phyloP scores from a whole-genome alignment of 2,888 invertebrate genomes.

The Eucriotettix oculatus region DNA sequence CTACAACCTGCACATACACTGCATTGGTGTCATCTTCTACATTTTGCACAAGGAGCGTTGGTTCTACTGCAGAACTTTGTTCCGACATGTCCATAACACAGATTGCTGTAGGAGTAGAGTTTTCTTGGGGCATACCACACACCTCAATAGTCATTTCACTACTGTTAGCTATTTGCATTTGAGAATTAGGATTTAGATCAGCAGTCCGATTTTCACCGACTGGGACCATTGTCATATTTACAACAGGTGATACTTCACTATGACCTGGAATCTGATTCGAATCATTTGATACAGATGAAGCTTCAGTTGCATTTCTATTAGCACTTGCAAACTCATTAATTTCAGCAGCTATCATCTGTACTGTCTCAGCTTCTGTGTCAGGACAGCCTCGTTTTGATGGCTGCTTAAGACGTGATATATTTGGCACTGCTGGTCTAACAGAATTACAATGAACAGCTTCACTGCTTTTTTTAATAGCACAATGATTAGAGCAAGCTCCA shows the following conservation, averaged over 20 bases:
- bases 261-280: neutral
- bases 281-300: neutral
- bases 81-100: constrained; percentile 8
- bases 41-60: constrained; percentile 6
- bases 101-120: constrained; percentile 4
- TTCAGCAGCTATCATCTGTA: constrained; percentile 16
- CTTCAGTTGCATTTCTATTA: neutral
- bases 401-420: neutral
- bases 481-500: constrained; percentile 2
- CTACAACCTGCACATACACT: constrained; percentile 16
- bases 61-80: constrained; percentile 6
- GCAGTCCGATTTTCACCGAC: neutral
- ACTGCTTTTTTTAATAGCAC: neutral
- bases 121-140: neutral
- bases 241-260: neutral
- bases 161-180: neutral
- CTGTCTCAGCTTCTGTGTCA: constrained; percentile 13
- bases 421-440: neutral
- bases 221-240: neutral
- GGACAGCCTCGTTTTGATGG: neutral
- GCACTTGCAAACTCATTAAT: constrained; percentile 10
- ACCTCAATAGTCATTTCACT: constrained; percentile 8
- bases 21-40: constrained; percentile 11
- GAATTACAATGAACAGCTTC: neutral
- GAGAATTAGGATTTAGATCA: neutral